Evolutionary conservation across 2,888 invertebrate species (phyloP).

Genomic region (Apodemia duryi): DNA sequence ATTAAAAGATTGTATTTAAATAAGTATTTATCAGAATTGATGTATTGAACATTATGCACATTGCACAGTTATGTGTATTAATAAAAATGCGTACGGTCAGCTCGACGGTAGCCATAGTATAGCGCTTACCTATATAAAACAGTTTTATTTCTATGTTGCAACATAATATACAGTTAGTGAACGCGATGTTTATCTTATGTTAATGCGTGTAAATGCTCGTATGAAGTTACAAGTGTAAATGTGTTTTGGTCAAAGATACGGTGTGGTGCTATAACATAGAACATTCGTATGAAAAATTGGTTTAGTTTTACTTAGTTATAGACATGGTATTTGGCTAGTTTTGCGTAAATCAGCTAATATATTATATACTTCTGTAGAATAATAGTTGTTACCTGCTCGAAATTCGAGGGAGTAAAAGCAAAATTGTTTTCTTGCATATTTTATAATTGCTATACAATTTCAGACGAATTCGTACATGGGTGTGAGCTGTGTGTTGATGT

Average conservation of each 20-base stretch:
- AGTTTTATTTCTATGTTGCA: slow-evolving; percentile 50
- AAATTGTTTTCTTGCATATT: no score
- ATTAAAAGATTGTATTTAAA: no score
- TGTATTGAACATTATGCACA: no score
- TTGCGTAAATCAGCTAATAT: neutral
- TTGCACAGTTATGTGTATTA: neutral
- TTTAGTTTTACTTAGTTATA: neutral
- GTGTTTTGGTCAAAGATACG: no score
- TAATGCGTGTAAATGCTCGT: slow-evolving; percentile 51
- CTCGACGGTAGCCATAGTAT: slow-evolving; percentile 37
- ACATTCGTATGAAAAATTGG: no score
- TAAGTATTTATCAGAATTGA: no score
- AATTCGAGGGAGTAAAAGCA: no score
- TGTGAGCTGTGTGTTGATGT: no score
- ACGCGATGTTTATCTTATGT: slow-evolving; percentile 54
- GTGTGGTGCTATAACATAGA: neutral
- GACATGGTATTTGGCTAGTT: neutral
- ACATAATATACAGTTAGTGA: slow-evolving; percentile 58
- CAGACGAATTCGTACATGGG: no score
- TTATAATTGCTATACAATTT: no score
- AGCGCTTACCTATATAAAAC: slow-evolving; percentile 38
- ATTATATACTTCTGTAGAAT: no score
- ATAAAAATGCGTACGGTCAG: slow-evolving; percentile 34
- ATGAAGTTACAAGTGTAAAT: slow-evolving; percentile 14
- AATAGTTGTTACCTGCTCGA: no score